Percentiles rank a stretch among this genome's conserved stretches.
Evolutionary conservation across 2,797 vertebrate genomes (phyloP).

Genomic region (Poeciliopsis gracilis): DNA sequence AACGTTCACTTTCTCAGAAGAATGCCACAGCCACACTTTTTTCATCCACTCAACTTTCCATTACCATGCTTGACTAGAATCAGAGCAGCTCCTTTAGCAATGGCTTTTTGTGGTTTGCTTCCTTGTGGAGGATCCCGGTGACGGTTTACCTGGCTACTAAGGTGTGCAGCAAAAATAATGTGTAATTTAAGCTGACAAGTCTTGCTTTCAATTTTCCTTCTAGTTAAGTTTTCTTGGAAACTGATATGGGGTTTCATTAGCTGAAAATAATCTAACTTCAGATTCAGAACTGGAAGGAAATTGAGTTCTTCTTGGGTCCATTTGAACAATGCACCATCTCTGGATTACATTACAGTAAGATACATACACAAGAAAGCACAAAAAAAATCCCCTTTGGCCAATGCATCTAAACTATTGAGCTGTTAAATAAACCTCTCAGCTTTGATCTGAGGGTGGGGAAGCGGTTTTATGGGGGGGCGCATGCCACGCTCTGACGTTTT

Average conservation of each 20-base stretch:
- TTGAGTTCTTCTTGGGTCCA: not conserved
- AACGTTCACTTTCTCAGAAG: not conserved
- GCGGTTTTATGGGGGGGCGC: slow-evolving; percentile 63
- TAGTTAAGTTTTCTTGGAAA: not conserved
- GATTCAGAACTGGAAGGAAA: not conserved
- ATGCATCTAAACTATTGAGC: not conserved
- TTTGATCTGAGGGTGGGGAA: slow-evolving; percentile 43
- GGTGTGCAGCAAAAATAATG: not conserved
- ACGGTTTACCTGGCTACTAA: not conserved
- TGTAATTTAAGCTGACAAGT: not conserved
- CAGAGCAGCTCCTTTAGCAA: not conserved
- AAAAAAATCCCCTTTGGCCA: not conserved
- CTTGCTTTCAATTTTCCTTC: not conserved
- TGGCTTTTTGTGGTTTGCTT: not conserved
- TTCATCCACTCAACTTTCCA: not conserved
- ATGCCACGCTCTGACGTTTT: slow-evolving; percentile 69
- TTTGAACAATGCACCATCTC: not conserved
- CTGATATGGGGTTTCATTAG: not conserved
- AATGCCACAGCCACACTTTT: not conserved
- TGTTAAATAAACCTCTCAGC: slow-evolving; percentile 20
- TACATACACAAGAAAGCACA: not conserved
- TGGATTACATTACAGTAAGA: not conserved
- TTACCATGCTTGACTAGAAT: not conserved
- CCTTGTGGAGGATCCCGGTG: not conserved
- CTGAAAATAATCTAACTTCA: not conserved